Base-by-base conservation (phyloP, 2,113 vertebrate species). In the Heptranchias perlo region DNA sequence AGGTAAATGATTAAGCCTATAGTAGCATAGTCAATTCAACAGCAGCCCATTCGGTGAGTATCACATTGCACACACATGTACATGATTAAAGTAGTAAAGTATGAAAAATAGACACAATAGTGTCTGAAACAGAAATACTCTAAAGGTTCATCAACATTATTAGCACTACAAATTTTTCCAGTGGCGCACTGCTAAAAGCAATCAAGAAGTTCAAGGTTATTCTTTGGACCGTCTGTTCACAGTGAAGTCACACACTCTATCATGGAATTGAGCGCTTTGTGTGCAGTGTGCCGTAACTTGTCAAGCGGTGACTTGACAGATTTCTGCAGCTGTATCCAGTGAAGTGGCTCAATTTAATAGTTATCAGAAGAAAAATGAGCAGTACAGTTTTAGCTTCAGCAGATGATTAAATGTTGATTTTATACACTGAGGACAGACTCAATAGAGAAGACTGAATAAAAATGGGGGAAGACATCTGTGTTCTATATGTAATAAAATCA, bases 321-420 rank as follows among this genome's bases (percentile, higher is more conserved):
- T 82, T 82, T 82, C 78, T 1, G 78, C 78, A 82, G 78, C 78
- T 82, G 78, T 82, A 82, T 47, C 78, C 78, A 82, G 78, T 16
- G 78, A 82, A 82, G 78, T 82, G 39, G 78, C 39, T 82, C 31
- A 18, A 39, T 82, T 82, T 82, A 82, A 82, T 47, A 82, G 78
- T 82, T 82, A 44, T 5, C 78, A 44, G 39, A 82, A 47, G 39
- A 47, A 82, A 82, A 82, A 82, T 82, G 39, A 82, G 78, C 39
- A 44, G 78, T 82, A 58, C 58, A 4, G 78, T 82, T 82, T 82
- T 82, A 82, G 14, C 47, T 82, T 82, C 78, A 82, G 78, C 39
- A 82, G 78, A 39, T 82, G 78, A 82, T 82, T 82, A 82, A 82
- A 82, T 82, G 47, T 82, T 82, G 78, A 44, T 82, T 82, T 82